Evolutionary conservation across 2,797 vertebrate genomes (phyloP), one percentile per base, ranked within the genome.

Genomic region (Aselliscus stoliczkanus): DNA sequence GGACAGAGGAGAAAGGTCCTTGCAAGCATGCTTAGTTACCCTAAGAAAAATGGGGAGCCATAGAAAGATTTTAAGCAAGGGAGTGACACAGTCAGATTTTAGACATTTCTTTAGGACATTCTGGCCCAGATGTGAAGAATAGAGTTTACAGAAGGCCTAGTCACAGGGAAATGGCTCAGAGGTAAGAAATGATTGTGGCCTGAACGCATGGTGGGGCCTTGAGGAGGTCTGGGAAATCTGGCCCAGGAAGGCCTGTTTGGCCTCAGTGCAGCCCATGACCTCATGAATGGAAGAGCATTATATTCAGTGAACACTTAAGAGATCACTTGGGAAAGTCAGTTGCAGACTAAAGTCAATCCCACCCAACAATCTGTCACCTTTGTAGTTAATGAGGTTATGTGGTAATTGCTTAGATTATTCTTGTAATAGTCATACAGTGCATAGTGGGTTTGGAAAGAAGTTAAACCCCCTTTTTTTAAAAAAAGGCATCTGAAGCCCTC

Each of bases 371-470:
- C 47, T 79, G 39, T 93, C 72, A 93, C 94, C 96, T 96, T 98
- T 97, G 69, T 97, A 96, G 96, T 93, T 95, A 42, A 90, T 90
- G 94, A 50, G 85, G 94, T 96, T 96, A 97, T 34, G 96, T 98
- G 97, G 97, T 95, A 96, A 95, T 96, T 95, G 95, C 94, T 96
- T 97, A 98, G 97, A 97, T 95, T 90, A 97, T 97, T 93, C 97
- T 97, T 98, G 96, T 96, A 98, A 95, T 96, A 97, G 97, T 98
- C 98, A 97, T 97, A 97, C 79, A 95, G 88, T 0, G 23, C 97
- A 96, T 97, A 98, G 95, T 96, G 97, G 96, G 90, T 97, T 97
- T 98, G 97, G 92, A 97, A 62, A 67, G 97, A 97, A 97, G 94
- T 93, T 97, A 96, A 97, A 94, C 89, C 92, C 42, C 6, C 17